Percentiles rank a stretch among this genome's conserved stretches.
Evolutionary conservation across 2,797 vertebrate species (phyloP).

Genomic region (Crocodylus rhombifer): DNA sequence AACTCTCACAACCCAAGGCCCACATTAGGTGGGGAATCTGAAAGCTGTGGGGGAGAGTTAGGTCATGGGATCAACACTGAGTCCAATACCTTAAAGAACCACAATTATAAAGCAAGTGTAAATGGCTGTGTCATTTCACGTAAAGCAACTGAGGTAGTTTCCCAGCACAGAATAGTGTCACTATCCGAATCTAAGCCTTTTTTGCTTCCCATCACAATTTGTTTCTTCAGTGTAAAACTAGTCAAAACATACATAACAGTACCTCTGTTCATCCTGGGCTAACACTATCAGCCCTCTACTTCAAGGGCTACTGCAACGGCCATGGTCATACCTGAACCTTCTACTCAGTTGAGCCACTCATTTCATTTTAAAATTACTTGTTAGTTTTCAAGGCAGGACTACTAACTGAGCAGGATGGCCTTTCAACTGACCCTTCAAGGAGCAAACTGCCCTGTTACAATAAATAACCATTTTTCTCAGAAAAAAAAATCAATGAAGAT

Average conservation of each 20-base stretch:
- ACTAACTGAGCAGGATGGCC: too few species aligned
- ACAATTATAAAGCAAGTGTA: not conserved
- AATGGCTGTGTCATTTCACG: not conserved
- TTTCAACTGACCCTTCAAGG: too few species aligned
- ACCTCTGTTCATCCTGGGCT: not conserved
- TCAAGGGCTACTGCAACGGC: not conserved
- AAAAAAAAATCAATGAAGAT: too few species aligned
- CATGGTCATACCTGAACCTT: not conserved
- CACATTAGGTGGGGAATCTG: not conserved
- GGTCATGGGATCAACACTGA: not conserved
- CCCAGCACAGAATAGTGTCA: constrained; percentile 9
- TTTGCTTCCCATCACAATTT: not conserved
- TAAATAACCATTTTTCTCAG: too few species aligned
- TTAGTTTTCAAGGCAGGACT: too few species aligned
- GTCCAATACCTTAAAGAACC: too few species aligned
- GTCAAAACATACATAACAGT: constrained; percentile 10
- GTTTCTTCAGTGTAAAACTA: not conserved
- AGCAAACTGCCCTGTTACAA: too few species aligned
- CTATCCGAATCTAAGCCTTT: not conserved
- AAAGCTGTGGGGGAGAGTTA: not conserved
- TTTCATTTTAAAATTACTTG: too few species aligned
- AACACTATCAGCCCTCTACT: not conserved
- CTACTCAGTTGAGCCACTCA: not conserved
- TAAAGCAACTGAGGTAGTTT: constrained; percentile 11
- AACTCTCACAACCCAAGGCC: not conserved